Base-by-base conservation (phyloP, 2,888 invertebrate species). In the Synanthedon tipuliformis region DNA sequence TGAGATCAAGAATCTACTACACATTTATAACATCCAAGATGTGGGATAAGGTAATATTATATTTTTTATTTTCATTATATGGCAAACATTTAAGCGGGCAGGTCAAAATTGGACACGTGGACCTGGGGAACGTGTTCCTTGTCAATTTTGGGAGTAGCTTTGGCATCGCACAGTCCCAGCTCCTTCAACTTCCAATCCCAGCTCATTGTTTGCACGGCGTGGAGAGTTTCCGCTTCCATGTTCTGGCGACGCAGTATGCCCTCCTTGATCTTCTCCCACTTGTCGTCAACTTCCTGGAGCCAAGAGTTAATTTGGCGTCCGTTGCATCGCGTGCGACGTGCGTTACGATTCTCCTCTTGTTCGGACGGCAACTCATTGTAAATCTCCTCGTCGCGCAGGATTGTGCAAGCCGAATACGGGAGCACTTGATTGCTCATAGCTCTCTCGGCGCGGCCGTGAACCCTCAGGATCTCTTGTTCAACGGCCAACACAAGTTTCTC, bases 201-300 rank as follows among this genome's bases (percentile, higher is more conserved):
- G 70, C 95, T 93, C 92, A 96, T 93, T 65, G 92, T 91, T 77
- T 96, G 96, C 2, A 95, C 94, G 1, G 95, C 95, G 70, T 94
- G 93, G 53, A 96, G 81, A 8, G 95, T 94, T 75, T 96, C 95
- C 0, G 96, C 95, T 77, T 96, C 96, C 65, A 95, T 95, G 65
- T 95, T 94, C 74, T 96, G 96, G 16, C 96, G 88, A 51, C 94
- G 73, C 50, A 96, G 82, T 93, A 96, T 93, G 50, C 92, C 90
- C 76, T 95, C 94, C 89, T 96, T 96, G 51, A 96, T 95, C 84
- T 95, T 96, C 69, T 96, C 95, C 94, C 95, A 96, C 72, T 96
- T 96, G 68, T 96, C 95, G 70, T 95, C 95, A 0, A 96, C 94
- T 73, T 96, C 96, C 77, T 95, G 95, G 40, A 95, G 78, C 95